Conservation (phyloP, 1,140 invertebrate species). For the Drosophila rufa region DNA sequence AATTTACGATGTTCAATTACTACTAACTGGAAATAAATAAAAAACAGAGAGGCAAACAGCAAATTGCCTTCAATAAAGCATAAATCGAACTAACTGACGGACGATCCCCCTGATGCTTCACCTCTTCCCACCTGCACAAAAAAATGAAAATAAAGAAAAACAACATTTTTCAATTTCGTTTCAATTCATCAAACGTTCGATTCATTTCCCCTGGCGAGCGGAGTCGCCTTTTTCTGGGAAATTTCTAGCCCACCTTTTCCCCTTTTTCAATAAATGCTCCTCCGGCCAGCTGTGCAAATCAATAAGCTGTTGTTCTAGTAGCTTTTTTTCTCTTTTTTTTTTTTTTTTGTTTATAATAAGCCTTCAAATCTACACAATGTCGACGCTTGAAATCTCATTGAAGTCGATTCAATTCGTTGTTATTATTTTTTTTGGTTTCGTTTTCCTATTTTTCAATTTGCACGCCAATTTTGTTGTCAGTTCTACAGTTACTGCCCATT, state of each 20-base stretch:
- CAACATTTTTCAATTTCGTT: slow-evolving; percentile 63
- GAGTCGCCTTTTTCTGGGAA: slow-evolving; percentile 16
- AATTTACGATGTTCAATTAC: slow-evolving; percentile 74
- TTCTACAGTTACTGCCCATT: slow-evolving; percentile 66
- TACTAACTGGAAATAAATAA: slow-evolving; percentile 33
- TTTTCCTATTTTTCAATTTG: slow-evolving; percentile 64
- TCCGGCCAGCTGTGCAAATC: slow-evolving; percentile 57
- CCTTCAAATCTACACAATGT: slow-evolving; percentile 48
- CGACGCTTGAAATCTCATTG: slow-evolving; percentile 54
- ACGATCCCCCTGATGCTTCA: neutral
- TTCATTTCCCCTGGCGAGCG: slow-evolving; percentile 35
- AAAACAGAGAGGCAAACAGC: slow-evolving; percentile 35
- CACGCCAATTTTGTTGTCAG: slow-evolving; percentile 71
- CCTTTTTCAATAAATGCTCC: slow-evolving; percentile 1
- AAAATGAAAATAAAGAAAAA: neutral
- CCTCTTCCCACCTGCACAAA: slow-evolving; percentile 3
- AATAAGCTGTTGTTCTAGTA: slow-evolving; percentile 40
- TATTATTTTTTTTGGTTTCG: slow-evolving; percentile 6
- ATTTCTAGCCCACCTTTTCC: slow-evolving; percentile 5
- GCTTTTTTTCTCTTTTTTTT: neutral
- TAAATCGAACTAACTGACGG: slow-evolving; percentile 58
- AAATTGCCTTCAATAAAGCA: slow-evolving; percentile 76
- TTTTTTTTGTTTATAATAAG: slow-evolving; percentile 41
- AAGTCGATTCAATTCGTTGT: slow-evolving; percentile 22
- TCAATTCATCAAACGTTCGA: slow-evolving; percentile 65